Conservation (phyloP, 2,888 invertebrate species). For the Tenthredo scrophulariae region DNA sequence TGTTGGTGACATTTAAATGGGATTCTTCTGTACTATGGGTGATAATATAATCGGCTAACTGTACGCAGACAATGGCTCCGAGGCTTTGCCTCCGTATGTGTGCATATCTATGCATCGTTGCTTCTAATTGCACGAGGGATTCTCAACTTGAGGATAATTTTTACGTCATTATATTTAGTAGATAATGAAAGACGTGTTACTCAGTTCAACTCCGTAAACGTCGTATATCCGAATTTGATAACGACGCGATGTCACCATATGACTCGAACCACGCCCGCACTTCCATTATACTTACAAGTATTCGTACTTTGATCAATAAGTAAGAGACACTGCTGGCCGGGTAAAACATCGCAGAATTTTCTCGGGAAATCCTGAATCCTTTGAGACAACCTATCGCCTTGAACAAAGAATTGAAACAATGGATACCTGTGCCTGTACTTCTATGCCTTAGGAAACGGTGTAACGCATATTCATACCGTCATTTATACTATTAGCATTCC, state of each 20-base stretch:
- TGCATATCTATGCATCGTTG: conserved; percentile 43
- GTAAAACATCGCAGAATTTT: background rate
- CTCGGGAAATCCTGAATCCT: conserved; percentile 14
- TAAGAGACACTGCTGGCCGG: background rate
- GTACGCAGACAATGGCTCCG: conserved; percentile 73
- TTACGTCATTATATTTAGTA: background rate
- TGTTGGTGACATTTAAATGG: conserved; percentile 38
- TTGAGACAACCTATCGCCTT: conserved; percentile 17
- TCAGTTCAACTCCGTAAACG: background rate
- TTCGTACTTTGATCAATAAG: no score
- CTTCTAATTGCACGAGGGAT: conserved; percentile 45
- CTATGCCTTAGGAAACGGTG: background rate
- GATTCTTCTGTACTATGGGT: conserved; percentile 33
- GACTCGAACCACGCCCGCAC: background rate
- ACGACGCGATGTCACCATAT: background rate
- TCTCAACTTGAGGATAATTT: conserved; percentile 13
- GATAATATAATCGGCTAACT: conserved; percentile 70
- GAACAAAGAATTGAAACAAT: conserved; percentile 33
- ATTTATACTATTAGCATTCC: background rate
- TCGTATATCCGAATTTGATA: background rate
- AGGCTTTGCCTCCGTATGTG: conserved; percentile 11
- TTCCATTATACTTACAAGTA: background rate
- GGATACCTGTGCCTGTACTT: background rate
- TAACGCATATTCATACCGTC: conserved; percentile 15
- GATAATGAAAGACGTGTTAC: background rate